A percentile compares a stretch with the other conserved stretches of the same genome.
Evolutionary conservation across 2,888 invertebrate species (phyloP).

Genomic region (Platycheirus rosarum): DNA sequence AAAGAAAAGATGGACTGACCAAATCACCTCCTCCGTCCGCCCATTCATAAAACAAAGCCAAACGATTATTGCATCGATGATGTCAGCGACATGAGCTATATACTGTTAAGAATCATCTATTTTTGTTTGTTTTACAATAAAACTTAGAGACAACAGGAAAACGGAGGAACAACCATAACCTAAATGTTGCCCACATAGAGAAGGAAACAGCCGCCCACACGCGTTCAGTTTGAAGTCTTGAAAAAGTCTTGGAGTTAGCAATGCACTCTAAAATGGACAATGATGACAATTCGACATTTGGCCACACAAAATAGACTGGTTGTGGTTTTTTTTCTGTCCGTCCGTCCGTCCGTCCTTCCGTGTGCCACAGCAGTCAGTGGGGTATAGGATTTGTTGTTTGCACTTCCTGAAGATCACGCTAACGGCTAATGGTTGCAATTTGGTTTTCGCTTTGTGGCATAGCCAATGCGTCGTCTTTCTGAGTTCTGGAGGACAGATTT

Average conservation of each 20-base stretch:
- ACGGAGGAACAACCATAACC: background rate
- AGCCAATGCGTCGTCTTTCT: slow-evolving; percentile 15
- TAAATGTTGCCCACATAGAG: slow-evolving; percentile 3
- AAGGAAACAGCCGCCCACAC: slow-evolving; percentile 8
- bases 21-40: background rate
- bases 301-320: slow-evolving; percentile 17
- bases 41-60: slow-evolving; percentile 48
- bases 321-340: background rate
- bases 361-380: background rate
- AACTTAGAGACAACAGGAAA: background rate
- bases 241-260: background rate
- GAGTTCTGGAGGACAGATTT: background rate
- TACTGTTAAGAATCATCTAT: slow-evolving; percentile 54
- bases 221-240: slow-evolving; percentile 4
- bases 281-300: slow-evolving; percentile 62
- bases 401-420: slow-evolving; percentile 57
- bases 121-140: slow-evolving; percentile 52
- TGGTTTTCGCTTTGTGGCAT: slow-evolving; percentile 24
- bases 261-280: slow-evolving; percentile 53
- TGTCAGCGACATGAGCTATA: slow-evolving; percentile 55
- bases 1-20: slow-evolving; percentile 13
- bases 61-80: slow-evolving; percentile 72
- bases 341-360: background rate
- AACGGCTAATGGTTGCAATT: slow-evolving; percentile 61
- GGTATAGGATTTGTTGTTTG: slow-evolving; percentile 46